phyloP scores from a whole-genome alignment of 2,113 vertebrate genomes.

The Ursus arctos region DNA sequence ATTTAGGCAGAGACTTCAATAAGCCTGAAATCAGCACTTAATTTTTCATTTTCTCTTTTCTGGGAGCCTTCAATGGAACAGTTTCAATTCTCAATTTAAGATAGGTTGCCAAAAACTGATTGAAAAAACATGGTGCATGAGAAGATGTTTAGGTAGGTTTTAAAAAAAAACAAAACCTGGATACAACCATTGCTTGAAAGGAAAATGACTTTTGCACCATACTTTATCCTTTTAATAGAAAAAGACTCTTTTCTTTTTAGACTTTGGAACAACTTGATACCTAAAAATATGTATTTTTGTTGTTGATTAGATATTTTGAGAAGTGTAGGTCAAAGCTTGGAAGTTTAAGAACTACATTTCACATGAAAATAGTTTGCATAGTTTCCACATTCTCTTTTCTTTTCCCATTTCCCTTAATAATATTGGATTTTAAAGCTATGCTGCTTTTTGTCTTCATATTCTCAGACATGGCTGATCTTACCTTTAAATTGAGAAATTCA shows the following conservation, averaged over 20 bases:
- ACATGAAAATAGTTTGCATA: conserved; percentile 71
- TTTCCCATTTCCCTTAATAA: conserved; percentile 67
- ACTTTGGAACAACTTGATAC: neutral
- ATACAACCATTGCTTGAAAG: conserved; percentile 68
- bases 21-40: conserved; percentile 87
- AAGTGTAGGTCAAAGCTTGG: conserved; percentile 31
- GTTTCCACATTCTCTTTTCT: conserved; percentile 65
- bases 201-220: conserved; percentile 3
- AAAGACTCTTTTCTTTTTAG: conserved; percentile 59
- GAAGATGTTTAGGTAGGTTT: conserved; percentile 79
- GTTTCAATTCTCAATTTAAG: conserved; percentile 83
- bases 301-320: conserved; percentile 57
- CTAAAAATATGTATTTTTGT: conserved; percentile 50
- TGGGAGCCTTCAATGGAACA: conserved; percentile 78
- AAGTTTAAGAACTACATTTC: conserved; percentile 65
- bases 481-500: conserved; percentile 10
- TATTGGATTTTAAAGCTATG: conserved; percentile 61
- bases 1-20: conserved; percentile 83
- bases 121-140: conserved; percentile 83
- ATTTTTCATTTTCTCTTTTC: conserved; percentile 87
- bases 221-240: conserved; percentile 54
- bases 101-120: conserved; percentile 84
- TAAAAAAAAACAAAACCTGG: neutral
- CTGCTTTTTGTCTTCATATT: conserved; percentile 82
- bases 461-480: conserved; percentile 83